Percentiles rank a stretch among this genome's conserved stretches.
Evolutionary conservation across 2,888 invertebrate genomes (phyloP).

Genomic region (Amphimallon solstitiale): DNA sequence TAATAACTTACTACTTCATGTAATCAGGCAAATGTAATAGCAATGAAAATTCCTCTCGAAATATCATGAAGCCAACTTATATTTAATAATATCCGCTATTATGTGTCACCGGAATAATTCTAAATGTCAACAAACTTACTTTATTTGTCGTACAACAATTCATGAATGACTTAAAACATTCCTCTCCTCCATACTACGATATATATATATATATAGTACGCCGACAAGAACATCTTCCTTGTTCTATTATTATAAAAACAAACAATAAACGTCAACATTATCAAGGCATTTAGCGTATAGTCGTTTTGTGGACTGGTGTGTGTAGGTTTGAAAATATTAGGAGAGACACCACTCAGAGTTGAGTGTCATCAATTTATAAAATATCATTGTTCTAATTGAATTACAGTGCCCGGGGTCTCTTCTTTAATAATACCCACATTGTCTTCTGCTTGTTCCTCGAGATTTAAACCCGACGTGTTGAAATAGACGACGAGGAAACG

Average conservation of each 20-base stretch:
- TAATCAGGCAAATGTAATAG: no score
- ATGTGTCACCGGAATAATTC: no score
- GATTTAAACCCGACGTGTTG: conserved; percentile 41
- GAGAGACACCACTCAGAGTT: conserved; percentile 29
- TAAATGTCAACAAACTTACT: no score
- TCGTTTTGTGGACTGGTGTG: neutral
- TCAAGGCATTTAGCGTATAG: conserved; percentile 3
- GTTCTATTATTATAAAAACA: neutral
- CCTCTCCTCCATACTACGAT: neutral
- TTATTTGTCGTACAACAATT: no score
- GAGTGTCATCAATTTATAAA: conserved; percentile 41
- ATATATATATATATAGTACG: neutral
- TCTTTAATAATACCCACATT: conserved; percentile 50
- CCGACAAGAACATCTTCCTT: neutral
- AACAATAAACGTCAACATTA: conserved; percentile 16
- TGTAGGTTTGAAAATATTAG: conserved; percentile 22
- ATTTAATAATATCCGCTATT: no score
- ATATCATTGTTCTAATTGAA: conserved; percentile 50
- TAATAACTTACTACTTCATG: no score
- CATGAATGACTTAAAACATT: no score
- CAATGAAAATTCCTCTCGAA: no score
- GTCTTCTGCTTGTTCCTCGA: conserved; percentile 44
- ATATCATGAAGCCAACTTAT: no score
- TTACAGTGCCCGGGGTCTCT: conserved; percentile 39
- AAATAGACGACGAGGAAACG: conserved; percentile 22